Percentiles rank a stretch among this genome's conserved stretches.
Conservation (phyloP, 2,113 vertebrate genomes). For the Capreolus pygargus region DNA sequence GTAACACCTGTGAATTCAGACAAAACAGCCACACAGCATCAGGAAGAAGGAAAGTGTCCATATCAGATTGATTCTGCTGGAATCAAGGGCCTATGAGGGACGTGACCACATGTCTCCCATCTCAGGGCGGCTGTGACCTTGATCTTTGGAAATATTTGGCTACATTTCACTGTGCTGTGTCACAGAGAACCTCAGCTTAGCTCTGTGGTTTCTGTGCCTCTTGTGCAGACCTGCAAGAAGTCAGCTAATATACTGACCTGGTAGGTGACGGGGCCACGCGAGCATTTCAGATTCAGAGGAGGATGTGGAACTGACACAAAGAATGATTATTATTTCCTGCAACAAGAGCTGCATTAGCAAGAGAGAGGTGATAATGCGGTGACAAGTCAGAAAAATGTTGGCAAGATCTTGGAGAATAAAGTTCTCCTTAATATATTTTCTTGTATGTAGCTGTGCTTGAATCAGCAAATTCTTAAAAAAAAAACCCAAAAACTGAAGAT, state of each 20-base stretch:
- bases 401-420: not conserved
- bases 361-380: not conserved
- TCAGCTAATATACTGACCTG: not conserved
- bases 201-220: not conserved
- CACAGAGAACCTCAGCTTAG: not conserved
- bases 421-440: not conserved
- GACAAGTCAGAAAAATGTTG: not conserved
- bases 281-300: conserved; percentile 33
- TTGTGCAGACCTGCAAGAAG: not conserved
- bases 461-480: conserved; percentile 35
- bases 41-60: not conserved
- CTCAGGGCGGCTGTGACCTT: not conserved
- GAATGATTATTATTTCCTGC: conserved; percentile 47
- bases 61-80: not conserved
- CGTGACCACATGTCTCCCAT: not conserved
- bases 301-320: not conserved
- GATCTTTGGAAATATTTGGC: not conserved
- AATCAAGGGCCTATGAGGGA: not conserved
- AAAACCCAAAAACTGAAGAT: not conserved
- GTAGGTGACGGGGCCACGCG: not conserved
- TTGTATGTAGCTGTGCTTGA: not conserved
- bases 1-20: not conserved
- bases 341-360: conserved; percentile 10
- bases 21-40: not conserved
- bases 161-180: not conserved